A percentile compares a stretch with the other conserved stretches of the same genome.
Evolutionary conservation across 2,797 vertebrate genomes (phyloP).

Genomic region (Anniella stebbinsi): DNA sequence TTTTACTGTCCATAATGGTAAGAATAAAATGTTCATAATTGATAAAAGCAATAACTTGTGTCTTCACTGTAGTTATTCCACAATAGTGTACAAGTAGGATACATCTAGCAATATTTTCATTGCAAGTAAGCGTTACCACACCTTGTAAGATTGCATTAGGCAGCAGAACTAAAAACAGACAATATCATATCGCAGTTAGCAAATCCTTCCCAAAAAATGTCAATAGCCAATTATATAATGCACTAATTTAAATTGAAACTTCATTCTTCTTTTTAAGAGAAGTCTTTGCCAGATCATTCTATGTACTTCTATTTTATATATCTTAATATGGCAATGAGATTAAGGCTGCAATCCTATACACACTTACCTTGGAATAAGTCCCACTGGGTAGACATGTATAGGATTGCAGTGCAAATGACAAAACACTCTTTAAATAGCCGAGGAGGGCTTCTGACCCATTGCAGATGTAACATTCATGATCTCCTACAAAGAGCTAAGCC

Average conservation of each 20-base stretch:
- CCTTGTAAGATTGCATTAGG: constrained; percentile 48
- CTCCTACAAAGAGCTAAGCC: background rate
- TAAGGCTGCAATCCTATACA: background rate
- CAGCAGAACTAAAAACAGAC: constrained; percentile 57
- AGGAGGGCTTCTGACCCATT: background rate
- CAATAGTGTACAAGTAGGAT: constrained; percentile 31
- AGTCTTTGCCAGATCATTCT: constrained; percentile 43
- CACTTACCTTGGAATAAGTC: no score
- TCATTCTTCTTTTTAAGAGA: constrained; percentile 26
- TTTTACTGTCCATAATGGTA: background rate
- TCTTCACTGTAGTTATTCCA: constrained; percentile 57
- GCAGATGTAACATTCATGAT: background rate
- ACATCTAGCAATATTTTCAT: constrained; percentile 49
- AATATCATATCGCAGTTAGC: constrained; percentile 25
- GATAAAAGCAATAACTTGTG: constrained; percentile 42
- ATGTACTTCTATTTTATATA: background rate
- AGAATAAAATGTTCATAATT: constrained; percentile 2
- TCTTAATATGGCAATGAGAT: background rate
- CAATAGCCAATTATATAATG: constrained; percentile 45
- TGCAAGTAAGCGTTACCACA: constrained; percentile 58
- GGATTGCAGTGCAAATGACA: background rate
- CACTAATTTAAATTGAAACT: constrained; percentile 12
- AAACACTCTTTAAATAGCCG: background rate
- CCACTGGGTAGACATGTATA: no score
- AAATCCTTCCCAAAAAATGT: constrained; percentile 40